Conservation (phyloP, 1,140 invertebrate genomes). For the Frieseomelitta varia region DNA sequence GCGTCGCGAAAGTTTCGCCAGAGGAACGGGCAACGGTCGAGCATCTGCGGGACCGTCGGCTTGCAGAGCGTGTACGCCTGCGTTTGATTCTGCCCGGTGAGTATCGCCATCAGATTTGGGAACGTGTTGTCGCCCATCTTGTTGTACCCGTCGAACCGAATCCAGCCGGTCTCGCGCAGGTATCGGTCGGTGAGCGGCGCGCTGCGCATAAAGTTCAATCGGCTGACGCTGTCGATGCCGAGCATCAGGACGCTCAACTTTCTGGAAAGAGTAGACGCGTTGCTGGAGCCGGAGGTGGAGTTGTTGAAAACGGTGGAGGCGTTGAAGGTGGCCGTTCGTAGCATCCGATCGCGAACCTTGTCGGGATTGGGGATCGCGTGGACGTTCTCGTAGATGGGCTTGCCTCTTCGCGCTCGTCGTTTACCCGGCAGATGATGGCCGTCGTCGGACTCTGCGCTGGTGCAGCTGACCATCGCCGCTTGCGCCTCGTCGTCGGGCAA, state of each 20-base stretch:
- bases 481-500: constrained; percentile 76
- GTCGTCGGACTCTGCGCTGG: constrained; percentile 17
- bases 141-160: constrained; percentile 85
- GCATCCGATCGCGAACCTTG: constrained; percentile 73
- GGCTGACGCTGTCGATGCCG: constrained; percentile 92
- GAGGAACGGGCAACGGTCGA: constrained; percentile 88
- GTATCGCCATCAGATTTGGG: constrained; percentile 90
- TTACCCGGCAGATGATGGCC: background rate
- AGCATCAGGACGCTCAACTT: constrained; percentile 87
- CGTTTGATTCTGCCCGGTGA: constrained; percentile 85
- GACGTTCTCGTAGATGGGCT: constrained; percentile 81
- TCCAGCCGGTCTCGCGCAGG: constrained; percentile 84
- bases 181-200: constrained; percentile 89
- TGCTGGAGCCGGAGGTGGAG: too few species aligned
- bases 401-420: background rate
- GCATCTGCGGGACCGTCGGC: constrained; percentile 78
- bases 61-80: constrained; percentile 81
- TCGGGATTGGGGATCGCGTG: constrained; percentile 78
- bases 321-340: background rate
- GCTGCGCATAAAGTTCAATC: constrained; percentile 88
- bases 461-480: constrained; percentile 80
- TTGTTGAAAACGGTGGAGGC: too few species aligned
- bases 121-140: constrained; percentile 91
- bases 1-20: constrained; percentile 89
- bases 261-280: constrained; percentile 52